phyloP scores from a whole-genome alignment of 2,797 vertebrate genomes.

The Karalla daura region DNA sequence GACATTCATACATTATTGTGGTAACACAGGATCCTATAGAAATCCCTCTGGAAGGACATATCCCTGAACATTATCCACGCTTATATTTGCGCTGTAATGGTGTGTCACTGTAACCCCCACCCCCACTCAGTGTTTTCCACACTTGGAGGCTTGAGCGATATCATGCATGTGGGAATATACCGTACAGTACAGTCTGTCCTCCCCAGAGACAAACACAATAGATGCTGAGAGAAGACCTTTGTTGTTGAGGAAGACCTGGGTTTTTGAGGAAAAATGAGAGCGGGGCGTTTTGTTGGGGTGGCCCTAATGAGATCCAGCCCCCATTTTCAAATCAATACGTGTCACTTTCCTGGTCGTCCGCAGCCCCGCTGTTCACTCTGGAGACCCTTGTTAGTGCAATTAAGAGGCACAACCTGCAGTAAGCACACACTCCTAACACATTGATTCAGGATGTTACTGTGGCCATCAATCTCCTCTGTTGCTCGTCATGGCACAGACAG shows the following conservation, averaged over 20 bases:
- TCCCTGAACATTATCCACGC: no score
- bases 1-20: background rate
- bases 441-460: constrained; percentile 19
- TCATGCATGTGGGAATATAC: constrained; percentile 1
- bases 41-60: no score
- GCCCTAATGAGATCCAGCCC: constrained; percentile 63
- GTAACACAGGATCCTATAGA: background rate
- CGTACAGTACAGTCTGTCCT: constrained; percentile 14
- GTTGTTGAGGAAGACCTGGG: constrained; percentile 21
- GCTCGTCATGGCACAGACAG: constrained; percentile 23
- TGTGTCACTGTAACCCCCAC: background rate
- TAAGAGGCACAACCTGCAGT: constrained; percentile 62
- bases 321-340: constrained; percentile 67
- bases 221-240: constrained; percentile 42
- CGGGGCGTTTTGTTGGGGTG: constrained; percentile 41
- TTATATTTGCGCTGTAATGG: background rate
- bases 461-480: background rate
- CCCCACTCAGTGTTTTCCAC: background rate
- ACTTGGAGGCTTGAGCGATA: constrained; percentile 5
- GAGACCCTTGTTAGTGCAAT: constrained; percentile 69
- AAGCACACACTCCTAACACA: background rate
- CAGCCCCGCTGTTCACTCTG: constrained; percentile 54
- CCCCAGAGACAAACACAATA: constrained; percentile 30
- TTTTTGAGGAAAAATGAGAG: constrained; percentile 48
- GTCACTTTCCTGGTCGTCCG: constrained; percentile 56